Evolutionary conservation across 2,888 invertebrate genomes (phyloP).

Genomic region (Chymomyza amoena): DNA sequence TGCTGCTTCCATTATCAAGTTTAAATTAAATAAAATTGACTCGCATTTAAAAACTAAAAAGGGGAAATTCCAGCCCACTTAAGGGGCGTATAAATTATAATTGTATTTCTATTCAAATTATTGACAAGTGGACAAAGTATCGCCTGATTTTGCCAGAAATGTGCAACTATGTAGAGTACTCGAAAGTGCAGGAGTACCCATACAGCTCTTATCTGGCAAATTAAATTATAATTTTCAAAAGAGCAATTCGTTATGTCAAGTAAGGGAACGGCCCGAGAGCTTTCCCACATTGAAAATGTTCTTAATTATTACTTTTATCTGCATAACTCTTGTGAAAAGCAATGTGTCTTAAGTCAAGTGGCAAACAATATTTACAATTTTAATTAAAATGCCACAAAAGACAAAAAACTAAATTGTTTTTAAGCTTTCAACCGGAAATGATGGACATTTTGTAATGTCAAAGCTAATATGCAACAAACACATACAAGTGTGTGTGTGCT

Average conservation of each 20-base stretch:
- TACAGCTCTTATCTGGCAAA: background rate
- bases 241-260: background rate
- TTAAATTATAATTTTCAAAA: background rate
- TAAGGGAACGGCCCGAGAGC: background rate
- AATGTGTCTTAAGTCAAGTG: slow-evolving; percentile 31
- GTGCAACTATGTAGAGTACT: background rate
- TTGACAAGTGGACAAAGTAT: background rate
- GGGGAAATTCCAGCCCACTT: background rate
- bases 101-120: background rate
- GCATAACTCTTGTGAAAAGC: slow-evolving; percentile 19
- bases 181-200: background rate
- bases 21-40: background rate
- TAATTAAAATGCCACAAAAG: slow-evolving; percentile 47
- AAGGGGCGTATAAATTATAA: background rate
- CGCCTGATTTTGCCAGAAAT: background rate
- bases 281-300: background rate
- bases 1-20: background rate
- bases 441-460: background rate
- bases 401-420: slow-evolving; percentile 30
- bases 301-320: slow-evolving; percentile 25
- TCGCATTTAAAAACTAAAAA: background rate
- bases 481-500: background rate
- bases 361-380: slow-evolving; percentile 55
- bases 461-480: background rate
- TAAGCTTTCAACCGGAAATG: background rate